These are phyloP conservation scores for Protonibea diacanthus DNA, from an alignment of 2,797 vertebrate genomes.

Conservation along the genomic window DNA sequence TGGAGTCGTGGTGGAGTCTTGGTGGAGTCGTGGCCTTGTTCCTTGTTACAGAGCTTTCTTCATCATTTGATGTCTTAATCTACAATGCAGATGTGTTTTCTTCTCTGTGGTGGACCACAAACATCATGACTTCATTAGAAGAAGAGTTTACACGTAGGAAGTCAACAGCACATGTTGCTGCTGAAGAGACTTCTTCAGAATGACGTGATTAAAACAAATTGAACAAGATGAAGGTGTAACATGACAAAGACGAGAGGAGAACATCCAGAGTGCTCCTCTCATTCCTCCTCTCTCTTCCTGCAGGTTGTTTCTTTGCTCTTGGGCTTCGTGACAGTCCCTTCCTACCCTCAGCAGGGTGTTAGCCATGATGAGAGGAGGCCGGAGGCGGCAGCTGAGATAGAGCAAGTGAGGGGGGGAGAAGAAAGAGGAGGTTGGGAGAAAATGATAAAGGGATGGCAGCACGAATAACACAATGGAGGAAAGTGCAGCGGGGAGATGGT, in stretches of 20 bases:
- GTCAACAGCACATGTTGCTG: conserved; percentile 19
- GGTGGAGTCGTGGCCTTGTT: too few species aligned
- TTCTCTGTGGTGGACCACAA: conserved; percentile 16
- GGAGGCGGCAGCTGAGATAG: conserved; percentile 30
- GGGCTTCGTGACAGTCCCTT: conserved; percentile 39
- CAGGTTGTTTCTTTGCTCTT: conserved; percentile 26
- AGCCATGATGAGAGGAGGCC: conserved; percentile 29
- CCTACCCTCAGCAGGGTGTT: conserved; percentile 35
- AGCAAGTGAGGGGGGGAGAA: conserved; percentile 1
- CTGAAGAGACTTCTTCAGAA: conserved; percentile 11
- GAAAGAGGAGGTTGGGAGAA: conserved; percentile 5
- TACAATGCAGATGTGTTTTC: not conserved
- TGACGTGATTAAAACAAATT: not conserved
- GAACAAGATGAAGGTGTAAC: not conserved
- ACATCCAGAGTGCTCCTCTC: not conserved
- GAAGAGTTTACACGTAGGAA: conserved; percentile 29
- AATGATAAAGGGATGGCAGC: conserved; percentile 3
- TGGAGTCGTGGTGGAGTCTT: too few species aligned
- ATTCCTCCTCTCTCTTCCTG: conserved; percentile 4
- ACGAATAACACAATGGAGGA: not conserved
- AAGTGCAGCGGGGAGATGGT: not conserved
- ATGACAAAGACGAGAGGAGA: too few species aligned
- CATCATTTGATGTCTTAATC: too few species aligned
- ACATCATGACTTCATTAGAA: conserved; percentile 33
- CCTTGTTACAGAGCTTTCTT: too few species aligned